Evolutionary conservation across 2,888 invertebrate genomes (phyloP).

Genomic region (Molanna angustata): DNA sequence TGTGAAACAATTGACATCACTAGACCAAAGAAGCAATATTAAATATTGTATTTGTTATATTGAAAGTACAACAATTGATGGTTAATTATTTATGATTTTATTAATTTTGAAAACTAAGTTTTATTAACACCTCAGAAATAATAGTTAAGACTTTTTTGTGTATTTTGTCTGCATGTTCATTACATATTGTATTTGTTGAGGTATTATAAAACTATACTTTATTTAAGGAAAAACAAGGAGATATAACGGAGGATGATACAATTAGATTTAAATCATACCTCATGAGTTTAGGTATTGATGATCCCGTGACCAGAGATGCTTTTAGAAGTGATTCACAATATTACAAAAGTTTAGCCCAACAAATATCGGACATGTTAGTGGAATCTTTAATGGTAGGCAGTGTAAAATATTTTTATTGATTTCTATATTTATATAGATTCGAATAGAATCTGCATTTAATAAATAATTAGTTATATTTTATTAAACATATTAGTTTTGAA

Average conservation of each 20-base stretch:
- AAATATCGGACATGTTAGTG: constrained; percentile 79
- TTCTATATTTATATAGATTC: background rate
- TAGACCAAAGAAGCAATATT: too few relatives aligned
- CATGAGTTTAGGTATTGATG: constrained; percentile 94
- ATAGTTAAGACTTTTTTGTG: too few relatives aligned
- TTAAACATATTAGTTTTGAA: too few relatives aligned
- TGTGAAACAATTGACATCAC: too few relatives aligned
- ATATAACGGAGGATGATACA: constrained; percentile 96
- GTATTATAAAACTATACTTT: too few relatives aligned
- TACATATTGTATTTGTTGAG: too few relatives aligned
- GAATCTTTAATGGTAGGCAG: constrained; percentile 76
- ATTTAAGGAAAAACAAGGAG: constrained; percentile 82
- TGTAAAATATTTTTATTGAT: constrained; percentile 27
- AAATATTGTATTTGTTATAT: background rate
- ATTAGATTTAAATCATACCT: constrained; percentile 93
- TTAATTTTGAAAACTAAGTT: too few relatives aligned
- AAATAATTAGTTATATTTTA: too few relatives aligned
- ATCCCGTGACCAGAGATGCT: constrained; percentile 93
- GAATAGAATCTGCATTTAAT: too few relatives aligned
- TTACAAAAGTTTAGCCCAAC: constrained; percentile 78
- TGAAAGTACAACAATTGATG: background rate
- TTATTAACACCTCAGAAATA: too few relatives aligned
- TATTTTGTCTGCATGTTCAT: too few relatives aligned
- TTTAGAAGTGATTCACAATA: constrained; percentile 85
- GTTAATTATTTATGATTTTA: background rate